Evolutionary conservation across 2,888 invertebrate genomes (phyloP), one percentile per base, ranked within the genome.

Genomic region (Brachypalpus laphriformis): DNA sequence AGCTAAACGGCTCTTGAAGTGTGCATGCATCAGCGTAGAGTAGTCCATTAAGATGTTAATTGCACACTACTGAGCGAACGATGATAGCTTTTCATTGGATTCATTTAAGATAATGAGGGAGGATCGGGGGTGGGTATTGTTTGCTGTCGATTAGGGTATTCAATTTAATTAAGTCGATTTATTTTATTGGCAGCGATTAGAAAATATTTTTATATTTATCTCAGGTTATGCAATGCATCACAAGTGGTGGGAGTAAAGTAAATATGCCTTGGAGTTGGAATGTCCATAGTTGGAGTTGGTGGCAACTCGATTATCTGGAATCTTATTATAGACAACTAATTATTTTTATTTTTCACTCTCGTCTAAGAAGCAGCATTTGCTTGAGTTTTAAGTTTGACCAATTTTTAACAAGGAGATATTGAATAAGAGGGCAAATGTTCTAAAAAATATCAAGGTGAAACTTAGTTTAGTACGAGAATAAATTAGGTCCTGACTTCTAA

Each of bases 161-260:
- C 18, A 51, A 63, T 71, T 76, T 65, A 77, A 70, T 77, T 76
- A 59, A 82, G 63, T 65, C 37, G 57, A 82, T 45, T 77, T 76
- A 31, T 75, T 57, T 65, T 65, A 75, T 56, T 75, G 65, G 28
- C 54, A 65, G 18, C 42, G 63, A 49, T 56, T 77, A 45, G 45
- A 31, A 54, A 61, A 45, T 54, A 34, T 54, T 31, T 63, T 34
- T 25, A 5, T 51, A 28, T 45, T 20, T 47, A 31, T 28, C n/a
- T 47, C 5, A 47, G 56, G 18, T 66, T 66, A 57, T 47, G 56
- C 14, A 57, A 51, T 16, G 22, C 16, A 14, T 11, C 22, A 14
- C 6, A 31, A 45, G n/a, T n/a, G 11, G 31, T 47, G 31, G 63
- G 47, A 28, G 63, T 31, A 18, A 47, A 47, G 14, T 11, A 6